Conservation (phyloP, 2,888 invertebrate species). For the Leistus spinibarbis region DNA sequence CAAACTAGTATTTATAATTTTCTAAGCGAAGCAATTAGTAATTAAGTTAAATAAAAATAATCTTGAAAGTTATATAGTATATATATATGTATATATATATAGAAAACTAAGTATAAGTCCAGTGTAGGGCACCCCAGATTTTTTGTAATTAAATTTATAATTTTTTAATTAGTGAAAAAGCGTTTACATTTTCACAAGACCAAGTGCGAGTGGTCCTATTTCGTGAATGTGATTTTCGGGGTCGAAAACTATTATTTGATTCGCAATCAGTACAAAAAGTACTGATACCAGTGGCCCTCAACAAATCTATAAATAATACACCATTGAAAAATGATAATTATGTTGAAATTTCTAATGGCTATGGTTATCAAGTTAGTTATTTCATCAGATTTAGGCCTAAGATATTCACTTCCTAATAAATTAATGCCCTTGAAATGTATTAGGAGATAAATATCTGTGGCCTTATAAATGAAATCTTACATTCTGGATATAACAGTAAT, state of each 20-base stretch:
- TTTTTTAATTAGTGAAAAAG: slow-evolving; percentile 57
- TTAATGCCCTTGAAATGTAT: background rate
- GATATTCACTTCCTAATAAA: background rate
- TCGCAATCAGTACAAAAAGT: slow-evolving; percentile 72
- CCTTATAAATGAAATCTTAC: too few relatives aligned
- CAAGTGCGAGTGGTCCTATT: slow-evolving; percentile 83
- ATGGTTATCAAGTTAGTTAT: slow-evolving; percentile 67
- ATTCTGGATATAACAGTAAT: background rate
- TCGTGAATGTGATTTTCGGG: slow-evolving; percentile 84
- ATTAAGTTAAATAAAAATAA: too few relatives aligned
- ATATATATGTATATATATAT: too few relatives aligned
- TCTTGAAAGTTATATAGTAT: too few relatives aligned
- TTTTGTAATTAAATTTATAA: slow-evolving; percentile 22
- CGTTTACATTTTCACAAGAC: slow-evolving; percentile 69
- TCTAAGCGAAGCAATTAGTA: too few relatives aligned
- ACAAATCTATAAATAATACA: slow-evolving; percentile 24
- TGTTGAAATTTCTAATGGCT: slow-evolving; percentile 69
- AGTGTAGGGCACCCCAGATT: too few relatives aligned
- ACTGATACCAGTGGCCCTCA: slow-evolving; percentile 50
- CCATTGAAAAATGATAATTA: slow-evolving; percentile 51
- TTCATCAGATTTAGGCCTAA: background rate
- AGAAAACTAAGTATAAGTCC: too few relatives aligned
- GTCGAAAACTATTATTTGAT: slow-evolving; percentile 82
- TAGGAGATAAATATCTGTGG: too few relatives aligned
- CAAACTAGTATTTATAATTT: too few relatives aligned